These are phyloP conservation scores for Brachypodius melanocephalos DNA, from an alignment of 2,113 vertebrate genomes.

Conservation along the genomic window DNA sequence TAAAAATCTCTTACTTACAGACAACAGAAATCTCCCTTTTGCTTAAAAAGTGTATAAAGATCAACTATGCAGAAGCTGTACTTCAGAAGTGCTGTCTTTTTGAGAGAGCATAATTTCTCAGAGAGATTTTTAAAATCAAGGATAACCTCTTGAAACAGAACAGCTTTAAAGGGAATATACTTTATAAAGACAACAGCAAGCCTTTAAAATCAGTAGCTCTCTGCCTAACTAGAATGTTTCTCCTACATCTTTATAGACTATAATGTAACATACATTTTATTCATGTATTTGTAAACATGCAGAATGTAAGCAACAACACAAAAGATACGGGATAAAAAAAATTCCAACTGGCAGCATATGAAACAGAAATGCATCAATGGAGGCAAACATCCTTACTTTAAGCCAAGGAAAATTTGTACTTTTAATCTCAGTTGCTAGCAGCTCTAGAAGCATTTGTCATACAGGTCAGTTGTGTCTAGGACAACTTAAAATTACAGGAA, in stretches of 20 bases:
- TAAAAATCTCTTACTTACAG: not conserved
- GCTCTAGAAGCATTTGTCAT: not conserved
- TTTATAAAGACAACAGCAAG: not conserved
- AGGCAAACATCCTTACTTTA: not conserved
- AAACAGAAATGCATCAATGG: not conserved
- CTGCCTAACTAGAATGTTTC: not conserved
- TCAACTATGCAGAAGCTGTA: not conserved
- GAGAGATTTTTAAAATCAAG: not conserved
- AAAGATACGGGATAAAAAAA: not conserved
- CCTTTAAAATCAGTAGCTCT: not conserved
- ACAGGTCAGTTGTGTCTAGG: not conserved
- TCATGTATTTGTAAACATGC: not conserved
- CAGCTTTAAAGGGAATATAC: not conserved
- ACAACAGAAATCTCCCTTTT: not conserved
- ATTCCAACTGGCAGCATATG: fast-evolving
- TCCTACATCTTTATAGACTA: not conserved
- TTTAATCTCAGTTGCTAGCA: not conserved
- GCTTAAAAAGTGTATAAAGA: not conserved
- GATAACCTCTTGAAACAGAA: not conserved
- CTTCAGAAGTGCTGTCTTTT: not conserved
- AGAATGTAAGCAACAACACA: not conserved
- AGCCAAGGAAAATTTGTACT: not conserved
- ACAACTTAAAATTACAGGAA: not conserved
- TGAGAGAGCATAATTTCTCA: not conserved
- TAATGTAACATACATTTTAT: not conserved